Evolutionary conservation across 2,888 invertebrate genomes (phyloP), one percentile per base, ranked within the genome.

Genomic region (Platerodrilus igneus): DNA sequence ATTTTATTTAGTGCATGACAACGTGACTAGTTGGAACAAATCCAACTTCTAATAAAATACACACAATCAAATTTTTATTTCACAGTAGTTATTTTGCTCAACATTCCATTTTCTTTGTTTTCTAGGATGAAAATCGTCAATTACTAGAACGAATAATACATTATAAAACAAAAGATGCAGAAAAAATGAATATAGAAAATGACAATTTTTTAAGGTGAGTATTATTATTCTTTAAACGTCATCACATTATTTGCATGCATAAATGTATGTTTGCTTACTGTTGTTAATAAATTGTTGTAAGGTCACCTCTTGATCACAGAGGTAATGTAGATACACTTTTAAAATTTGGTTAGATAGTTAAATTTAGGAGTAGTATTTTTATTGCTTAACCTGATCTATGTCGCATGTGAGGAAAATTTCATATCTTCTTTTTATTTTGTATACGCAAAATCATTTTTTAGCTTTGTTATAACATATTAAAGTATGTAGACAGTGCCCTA

Each of bases 161-260:
- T 53, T 86, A 90, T 64, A 96, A 97, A 71, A 83, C 88, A 31
- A 86, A 87, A 70, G 94, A 94, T 75, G 96, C 95, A 1, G 95
- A 96, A 60, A 86, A 86, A 69, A 80, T 97, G 79, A 97, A 97
- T 63, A 89, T 90, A 71, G 94, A 96, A 69, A 96, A 96, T 73
- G 96, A 96, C 67, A 85, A 84, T 64, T 86, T 89, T 65, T 70
- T 90, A 55, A 89, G 85, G 90, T 91, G 77, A 80, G 83, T 72
- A 37, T 6, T n/a, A 2, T 25, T 9, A 14, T 17, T 23, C 7
- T 31, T 31, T 11, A 27, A n/a, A n/a, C n/a, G 30, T 18, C 17
- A 10, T 33, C 20, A 7, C 15, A 15, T 40, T 32, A n/a, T n/a
- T 39, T 36, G 47, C 47, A 50, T 48, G 50, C 30, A 28, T 16